Percentiles rank a stretch among this genome's conserved stretches.
Conservation (phyloP, 1,140 invertebrate genomes). For the Drosophila athabasca region DNA sequence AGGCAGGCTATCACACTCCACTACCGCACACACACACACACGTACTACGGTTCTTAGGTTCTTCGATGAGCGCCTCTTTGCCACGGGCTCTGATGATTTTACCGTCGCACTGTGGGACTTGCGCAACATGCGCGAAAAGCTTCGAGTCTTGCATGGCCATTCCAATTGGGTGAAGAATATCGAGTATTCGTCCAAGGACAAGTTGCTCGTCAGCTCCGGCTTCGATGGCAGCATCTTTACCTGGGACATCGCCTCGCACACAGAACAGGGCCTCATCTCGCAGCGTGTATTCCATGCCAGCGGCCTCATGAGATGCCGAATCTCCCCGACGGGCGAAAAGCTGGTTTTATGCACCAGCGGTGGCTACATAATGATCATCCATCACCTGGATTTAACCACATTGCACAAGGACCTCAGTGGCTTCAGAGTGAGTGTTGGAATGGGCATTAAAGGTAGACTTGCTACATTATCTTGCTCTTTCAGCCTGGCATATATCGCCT, state of each 20-base stretch:
- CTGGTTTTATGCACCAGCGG: conserved; percentile 95
- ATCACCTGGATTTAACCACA: conserved; percentile 92
- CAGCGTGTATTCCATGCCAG: conserved; percentile 91
- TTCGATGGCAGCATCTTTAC: conserved; percentile 97
- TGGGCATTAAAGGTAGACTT: background rate
- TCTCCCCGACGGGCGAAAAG: conserved; percentile 93
- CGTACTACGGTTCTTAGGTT: conserved; percentile 85
- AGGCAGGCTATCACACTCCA: background rate
- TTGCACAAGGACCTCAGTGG: conserved; percentile 91
- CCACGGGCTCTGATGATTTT: conserved; percentile 96
- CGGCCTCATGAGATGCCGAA: conserved; percentile 92
- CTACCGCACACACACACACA: too few relatives aligned
- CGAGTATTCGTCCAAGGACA: conserved; percentile 94
- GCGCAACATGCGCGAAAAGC: conserved; percentile 90
- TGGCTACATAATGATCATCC: conserved; percentile 95
- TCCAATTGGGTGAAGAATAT: conserved; percentile 99
- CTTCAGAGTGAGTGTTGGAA: conserved; percentile 89
- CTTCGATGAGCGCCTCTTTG: conserved; percentile 93
- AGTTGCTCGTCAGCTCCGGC: conserved; percentile 94
- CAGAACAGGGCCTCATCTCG: conserved; percentile 90
- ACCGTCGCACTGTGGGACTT: conserved; percentile 97
- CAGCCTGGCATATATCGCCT: conserved; percentile 94
- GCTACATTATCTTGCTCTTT: conserved; percentile 61
- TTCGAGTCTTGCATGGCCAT: conserved; percentile 92
- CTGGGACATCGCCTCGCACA: conserved; percentile 96